A percentile compares a stretch with the other conserved stretches of the same genome.
Conservation (phyloP, 2,797 vertebrate species). For the Artibeus jamaicensis region DNA sequence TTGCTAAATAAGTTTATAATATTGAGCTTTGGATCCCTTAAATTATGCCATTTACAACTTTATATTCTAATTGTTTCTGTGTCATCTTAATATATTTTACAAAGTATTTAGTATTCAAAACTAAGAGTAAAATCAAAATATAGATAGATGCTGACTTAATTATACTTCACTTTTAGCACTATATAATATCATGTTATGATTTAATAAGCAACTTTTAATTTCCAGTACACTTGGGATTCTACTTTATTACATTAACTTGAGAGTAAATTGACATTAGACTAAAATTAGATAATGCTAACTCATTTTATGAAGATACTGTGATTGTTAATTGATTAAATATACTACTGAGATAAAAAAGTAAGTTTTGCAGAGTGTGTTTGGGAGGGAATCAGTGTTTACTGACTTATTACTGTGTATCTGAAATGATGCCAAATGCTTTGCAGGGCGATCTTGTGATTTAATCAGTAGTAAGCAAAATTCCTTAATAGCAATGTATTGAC, state of each 20-base stretch:
- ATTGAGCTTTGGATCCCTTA: constrained; percentile 14
- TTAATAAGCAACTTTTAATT: constrained; percentile 35
- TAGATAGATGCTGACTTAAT: not conserved
- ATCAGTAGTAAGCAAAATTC: not conserved
- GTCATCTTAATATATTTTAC: constrained; percentile 38
- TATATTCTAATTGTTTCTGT: not conserved
- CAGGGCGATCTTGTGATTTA: not conserved
- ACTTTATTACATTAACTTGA: constrained; percentile 28
- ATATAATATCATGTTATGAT: not conserved
- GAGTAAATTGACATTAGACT: not conserved
- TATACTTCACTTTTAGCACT: not conserved
- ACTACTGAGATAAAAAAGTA: not conserved
- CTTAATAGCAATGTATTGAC: not conserved
- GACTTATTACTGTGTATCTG: not conserved
- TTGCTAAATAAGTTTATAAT: constrained; percentile 32
- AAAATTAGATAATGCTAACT: constrained; percentile 15
- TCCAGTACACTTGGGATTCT: not conserved
- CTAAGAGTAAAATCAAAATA: not conserved
- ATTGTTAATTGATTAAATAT: not conserved
- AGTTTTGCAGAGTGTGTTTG: not conserved
- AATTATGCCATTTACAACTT: constrained; percentile 23
- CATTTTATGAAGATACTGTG: not conserved
- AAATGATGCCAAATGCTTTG: not conserved
- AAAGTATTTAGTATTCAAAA: constrained; percentile 20
- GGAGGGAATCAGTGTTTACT: not conserved